A percentile compares a stretch with the other conserved stretches of the same genome.
Evolutionary conservation across 2,113 vertebrate species (phyloP).

Genomic region (Martes martes): DNA sequence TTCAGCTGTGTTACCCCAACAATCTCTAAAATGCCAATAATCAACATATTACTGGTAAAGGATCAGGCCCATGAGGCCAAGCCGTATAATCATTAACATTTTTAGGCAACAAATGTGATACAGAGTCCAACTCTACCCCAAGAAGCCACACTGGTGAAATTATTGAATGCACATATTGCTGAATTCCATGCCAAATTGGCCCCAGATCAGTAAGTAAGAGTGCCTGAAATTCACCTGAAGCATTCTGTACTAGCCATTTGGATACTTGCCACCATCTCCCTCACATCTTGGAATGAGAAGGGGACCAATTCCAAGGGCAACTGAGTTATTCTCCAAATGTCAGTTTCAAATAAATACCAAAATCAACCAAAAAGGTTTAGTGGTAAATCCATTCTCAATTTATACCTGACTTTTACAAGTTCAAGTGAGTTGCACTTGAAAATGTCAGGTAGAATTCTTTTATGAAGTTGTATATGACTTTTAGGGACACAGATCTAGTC

Average conservation of each 20-base stretch:
- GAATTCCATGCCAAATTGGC: not conserved
- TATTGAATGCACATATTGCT: not conserved
- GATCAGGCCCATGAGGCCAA: not conserved
- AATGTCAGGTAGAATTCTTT: conserved; percentile 60
- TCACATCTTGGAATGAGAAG: not conserved
- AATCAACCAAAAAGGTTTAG: conserved; percentile 51
- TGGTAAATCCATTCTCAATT: conserved; percentile 60
- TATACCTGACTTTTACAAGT: conserved; percentile 61
- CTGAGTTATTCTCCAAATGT: conserved; percentile 57
- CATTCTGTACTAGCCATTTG: too few relatives aligned
- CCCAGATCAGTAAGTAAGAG: not conserved
- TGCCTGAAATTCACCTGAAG: not conserved
- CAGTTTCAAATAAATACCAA: conserved; percentile 56
- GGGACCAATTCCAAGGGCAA: not conserved
- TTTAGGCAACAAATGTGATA: not conserved
- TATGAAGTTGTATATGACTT: not conserved
- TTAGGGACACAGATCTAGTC: not conserved
- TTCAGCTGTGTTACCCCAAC: not conserved
- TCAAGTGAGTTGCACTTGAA: conserved; percentile 36
- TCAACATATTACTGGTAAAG: not conserved
- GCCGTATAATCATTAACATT: not conserved
- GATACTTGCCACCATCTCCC: fast-evolving
- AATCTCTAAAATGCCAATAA: not conserved
- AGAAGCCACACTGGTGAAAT: not conserved
- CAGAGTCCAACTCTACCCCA: not conserved